A percentile compares a stretch with the other conserved stretches of the same genome.
phyloP scores from a whole-genome alignment of 2,888 invertebrate genomes.

The Heliconius erato region DNA sequence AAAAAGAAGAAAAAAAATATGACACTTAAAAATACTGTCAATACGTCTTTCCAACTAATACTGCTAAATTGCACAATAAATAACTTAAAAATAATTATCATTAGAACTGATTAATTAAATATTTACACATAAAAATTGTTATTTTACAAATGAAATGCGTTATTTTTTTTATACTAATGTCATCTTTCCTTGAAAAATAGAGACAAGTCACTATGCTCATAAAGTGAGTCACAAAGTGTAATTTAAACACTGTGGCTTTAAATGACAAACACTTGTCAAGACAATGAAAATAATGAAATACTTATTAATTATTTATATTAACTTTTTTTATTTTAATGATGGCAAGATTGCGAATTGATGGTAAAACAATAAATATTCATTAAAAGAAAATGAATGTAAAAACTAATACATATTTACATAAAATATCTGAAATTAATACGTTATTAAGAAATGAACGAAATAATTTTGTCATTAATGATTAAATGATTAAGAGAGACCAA shows the following conservation, averaged over 20 bases:
- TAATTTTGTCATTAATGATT: conserved; percentile 20
- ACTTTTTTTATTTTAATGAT: conserved; percentile 44
- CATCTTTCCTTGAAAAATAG: neutral
- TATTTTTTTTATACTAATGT: conserved; percentile 41
- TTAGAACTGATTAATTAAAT: conserved; percentile 56
- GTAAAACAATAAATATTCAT: conserved; percentile 28
- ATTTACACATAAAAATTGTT: conserved; percentile 54
- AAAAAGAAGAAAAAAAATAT: conserved; percentile 14
- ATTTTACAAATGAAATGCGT: conserved; percentile 72
- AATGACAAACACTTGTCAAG: neutral
- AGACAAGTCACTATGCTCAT: neutral
- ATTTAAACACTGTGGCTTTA: neutral
- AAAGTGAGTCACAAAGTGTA: neutral
- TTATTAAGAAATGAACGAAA: conserved; percentile 19
- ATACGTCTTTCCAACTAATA: conserved; percentile 71
- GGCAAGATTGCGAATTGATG: conserved; percentile 42
- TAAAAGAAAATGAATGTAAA: conserved; percentile 13
- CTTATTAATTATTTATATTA: conserved; percentile 48
- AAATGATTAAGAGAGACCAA: conserved; percentile 21
- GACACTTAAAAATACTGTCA: conserved; percentile 63
- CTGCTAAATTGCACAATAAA: conserved; percentile 86
- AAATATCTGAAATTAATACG: conserved; percentile 54
- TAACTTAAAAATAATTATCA: conserved; percentile 73
- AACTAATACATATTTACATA: conserved; percentile 24
- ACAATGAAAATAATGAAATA: neutral